phyloP scores from a whole-genome alignment of 2,797 vertebrate genomes.

The Poecilia wingei region DNA sequence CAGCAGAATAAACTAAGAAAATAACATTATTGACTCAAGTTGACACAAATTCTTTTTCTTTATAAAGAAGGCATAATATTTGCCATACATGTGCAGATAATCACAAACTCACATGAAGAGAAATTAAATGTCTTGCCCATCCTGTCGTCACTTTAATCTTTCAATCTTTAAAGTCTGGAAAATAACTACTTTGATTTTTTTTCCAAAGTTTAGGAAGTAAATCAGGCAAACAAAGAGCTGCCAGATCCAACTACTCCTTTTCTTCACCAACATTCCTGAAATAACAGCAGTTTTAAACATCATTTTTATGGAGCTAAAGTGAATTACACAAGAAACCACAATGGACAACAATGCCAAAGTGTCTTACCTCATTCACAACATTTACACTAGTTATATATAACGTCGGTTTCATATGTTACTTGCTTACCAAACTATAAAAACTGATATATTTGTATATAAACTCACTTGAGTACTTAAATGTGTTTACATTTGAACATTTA shows the following conservation, averaged over 20 bases:
- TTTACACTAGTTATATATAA: not conserved
- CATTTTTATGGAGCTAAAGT: not conserved
- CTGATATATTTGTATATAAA: slow-evolving; percentile 8
- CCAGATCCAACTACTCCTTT: not conserved
- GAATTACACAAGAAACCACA: not conserved
- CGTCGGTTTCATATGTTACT: not conserved
- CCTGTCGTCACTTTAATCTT: not conserved
- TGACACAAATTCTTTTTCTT: not conserved
- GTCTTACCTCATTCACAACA: slow-evolving; percentile 19
- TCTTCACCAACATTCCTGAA: not conserved
- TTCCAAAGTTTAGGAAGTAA: not conserved
- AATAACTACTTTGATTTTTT: not conserved
- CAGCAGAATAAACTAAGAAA: not conserved
- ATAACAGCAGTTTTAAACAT: not conserved
- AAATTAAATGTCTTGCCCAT: not conserved
- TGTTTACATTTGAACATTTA: slow-evolving; percentile 39
- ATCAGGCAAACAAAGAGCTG: not conserved
- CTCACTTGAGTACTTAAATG: slow-evolving; percentile 5
- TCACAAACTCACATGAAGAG: slow-evolving; percentile 49
- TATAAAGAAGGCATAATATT: not conserved
- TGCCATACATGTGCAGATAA: slow-evolving; percentile 19
- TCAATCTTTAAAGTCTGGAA: slow-evolving; percentile 9
- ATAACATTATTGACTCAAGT: not conserved
- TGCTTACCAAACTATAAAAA: not conserved
- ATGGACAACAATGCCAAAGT: slow-evolving; percentile 11